Evolutionary conservation across 2,888 invertebrate genomes (phyloP).

Genomic region (Zaprionus bogoriensis): DNA sequence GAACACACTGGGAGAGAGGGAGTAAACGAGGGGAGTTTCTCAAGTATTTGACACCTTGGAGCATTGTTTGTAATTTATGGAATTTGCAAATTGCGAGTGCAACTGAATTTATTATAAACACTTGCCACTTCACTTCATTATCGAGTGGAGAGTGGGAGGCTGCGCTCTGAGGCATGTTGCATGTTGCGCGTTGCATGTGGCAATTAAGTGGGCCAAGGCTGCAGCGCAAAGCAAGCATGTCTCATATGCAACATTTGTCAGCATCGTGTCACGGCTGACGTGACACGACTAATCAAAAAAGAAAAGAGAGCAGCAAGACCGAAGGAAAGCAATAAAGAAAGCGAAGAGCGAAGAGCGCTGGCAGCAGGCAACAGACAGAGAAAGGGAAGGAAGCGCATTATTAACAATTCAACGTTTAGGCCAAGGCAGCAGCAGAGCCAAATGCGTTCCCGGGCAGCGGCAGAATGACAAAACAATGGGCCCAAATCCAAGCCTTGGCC

Average conservation of each 20-base stretch:
- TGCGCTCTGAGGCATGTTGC: background rate
- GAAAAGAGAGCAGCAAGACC: background rate
- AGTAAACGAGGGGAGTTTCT: background rate
- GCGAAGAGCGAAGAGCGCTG: background rate
- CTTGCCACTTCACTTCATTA: slow-evolving; percentile 50
- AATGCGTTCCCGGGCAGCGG: slow-evolving; percentile 49
- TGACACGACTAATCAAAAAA: no score
- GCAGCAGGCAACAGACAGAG: background rate
- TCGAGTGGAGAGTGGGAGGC: background rate
- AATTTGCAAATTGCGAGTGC: slow-evolving; percentile 56
- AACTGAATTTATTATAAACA: slow-evolving; percentile 47
- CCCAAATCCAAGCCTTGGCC: slow-evolving; percentile 46
- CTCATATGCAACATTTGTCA: slow-evolving; percentile 37
- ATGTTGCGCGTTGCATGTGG: slow-evolving; percentile 13
- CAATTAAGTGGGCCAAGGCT: slow-evolving; percentile 49
- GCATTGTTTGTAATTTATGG: slow-evolving; percentile 63
- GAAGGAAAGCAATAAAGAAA: background rate
- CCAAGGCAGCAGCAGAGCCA: slow-evolving; percentile 64
- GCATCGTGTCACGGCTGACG: slow-evolving; percentile 14
- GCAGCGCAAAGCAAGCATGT: slow-evolving; percentile 24
- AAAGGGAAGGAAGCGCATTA: slow-evolving; percentile 23
- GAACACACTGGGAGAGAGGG: background rate
- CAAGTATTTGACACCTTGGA: slow-evolving; percentile 31
- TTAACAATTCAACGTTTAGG: slow-evolving; percentile 71
- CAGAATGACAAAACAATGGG: slow-evolving; percentile 59